Evolutionary conservation across 2,797 vertebrate genomes (phyloP), one percentile per base, ranked within the genome.

Genomic region (Cynodonichthys magdalenae): DNA sequence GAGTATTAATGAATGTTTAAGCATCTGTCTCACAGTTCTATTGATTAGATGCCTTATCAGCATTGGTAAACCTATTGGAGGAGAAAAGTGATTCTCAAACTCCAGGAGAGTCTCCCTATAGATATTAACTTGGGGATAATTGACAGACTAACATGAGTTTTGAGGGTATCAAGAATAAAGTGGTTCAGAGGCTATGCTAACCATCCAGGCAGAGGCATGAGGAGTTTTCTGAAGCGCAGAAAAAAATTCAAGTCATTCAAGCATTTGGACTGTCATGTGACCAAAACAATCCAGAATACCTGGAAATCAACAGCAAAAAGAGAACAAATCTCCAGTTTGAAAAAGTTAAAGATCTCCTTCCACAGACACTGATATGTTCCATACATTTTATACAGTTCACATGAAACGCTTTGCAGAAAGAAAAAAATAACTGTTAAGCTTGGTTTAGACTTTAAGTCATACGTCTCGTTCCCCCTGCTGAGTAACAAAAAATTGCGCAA

Each of bases 1-100:
- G 72, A 85, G 80, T 65, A 82, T 89, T 85, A 87, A 89, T 89
- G 77, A 86, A 84, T 85, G 83, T 88, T 87, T 89, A 82, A 88
- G 78, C 68, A 24, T 84, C 63, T 86, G 75, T 66, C 80, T 82
- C 76, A 75, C 52, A 82, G 58, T 72, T 46, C 6, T 69, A 89
- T 89, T 77, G 88, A 90, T 89, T 80, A 82, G 41, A 71, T 52
- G 66, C 50, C 62, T 64, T 71, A 73, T 78, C 77, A 75, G 80
- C 31, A 4, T 62, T 56, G 44, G 69, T 70, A 68, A 57, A 63
- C 53, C 69, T 53, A 80, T 51, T 64, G 51, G 36, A 82, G 68
- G 47, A 72, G 52, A 87, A 81, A 54, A 54, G 52, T 59, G 59
- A 74, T 15, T 53, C 79, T 76, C 63, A 80, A 57, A 63, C 55